Evolutionary conservation across 2,797 vertebrate species (phyloP).

Genomic region (Salarias fasciatus): DNA sequence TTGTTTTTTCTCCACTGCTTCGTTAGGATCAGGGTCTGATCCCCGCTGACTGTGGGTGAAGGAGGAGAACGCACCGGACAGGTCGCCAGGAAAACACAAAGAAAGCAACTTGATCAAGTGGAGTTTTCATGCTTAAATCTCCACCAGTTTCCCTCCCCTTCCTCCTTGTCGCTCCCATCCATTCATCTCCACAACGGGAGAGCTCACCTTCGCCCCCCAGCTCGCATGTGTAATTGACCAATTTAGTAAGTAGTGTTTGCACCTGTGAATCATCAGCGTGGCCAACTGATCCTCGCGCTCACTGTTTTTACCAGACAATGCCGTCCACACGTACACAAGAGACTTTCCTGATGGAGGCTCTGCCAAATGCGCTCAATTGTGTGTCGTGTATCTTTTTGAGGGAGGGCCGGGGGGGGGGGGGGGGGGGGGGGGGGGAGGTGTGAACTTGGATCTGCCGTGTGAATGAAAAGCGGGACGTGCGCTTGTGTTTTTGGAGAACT

Average conservation of each 20-base stretch:
- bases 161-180: background rate
- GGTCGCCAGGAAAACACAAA: too few relatives aligned
- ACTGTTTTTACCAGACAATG: conserved; percentile 40
- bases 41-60: too few relatives aligned
- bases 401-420: background rate
- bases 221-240: conserved; percentile 57
- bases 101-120: too few relatives aligned
- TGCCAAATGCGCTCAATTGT: conserved; percentile 51
- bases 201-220: conserved; percentile 31
- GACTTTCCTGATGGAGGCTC: conserved; percentile 26
- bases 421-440: background rate
- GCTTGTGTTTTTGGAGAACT: conserved; percentile 19
- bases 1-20: too few relatives aligned
- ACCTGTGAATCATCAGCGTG: conserved; percentile 60
- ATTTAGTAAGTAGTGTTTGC: conserved; percentile 66
- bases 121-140: too few relatives aligned
- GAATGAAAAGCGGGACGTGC: conserved; percentile 34
- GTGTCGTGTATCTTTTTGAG: conserved; percentile 1
- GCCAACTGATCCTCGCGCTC: conserved; percentile 49
- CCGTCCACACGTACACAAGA: conserved; percentile 36
- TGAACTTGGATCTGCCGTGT: conserved; percentile 33
- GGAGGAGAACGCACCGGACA: too few relatives aligned
- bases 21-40: too few relatives aligned
- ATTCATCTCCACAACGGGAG: conserved; percentile 45
- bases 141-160: too few relatives aligned